Evolutionary conservation across 1,140 invertebrate genomes (phyloP).

Genomic region (Drosophila oshimai): DNA sequence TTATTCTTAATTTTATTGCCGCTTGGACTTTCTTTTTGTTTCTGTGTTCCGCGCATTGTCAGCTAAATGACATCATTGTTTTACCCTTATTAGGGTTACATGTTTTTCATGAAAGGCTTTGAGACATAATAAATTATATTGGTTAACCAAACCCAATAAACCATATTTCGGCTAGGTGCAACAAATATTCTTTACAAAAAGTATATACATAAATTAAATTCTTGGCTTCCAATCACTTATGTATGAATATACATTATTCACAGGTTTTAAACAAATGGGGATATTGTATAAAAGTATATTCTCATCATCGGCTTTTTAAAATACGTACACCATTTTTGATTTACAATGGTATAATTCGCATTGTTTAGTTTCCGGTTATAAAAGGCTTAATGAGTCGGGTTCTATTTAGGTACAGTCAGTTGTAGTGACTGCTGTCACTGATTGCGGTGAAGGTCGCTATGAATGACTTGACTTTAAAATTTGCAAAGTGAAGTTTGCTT

Average conservation of each 20-base stretch:
- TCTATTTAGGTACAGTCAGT: neutral
- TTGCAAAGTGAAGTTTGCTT: neutral
- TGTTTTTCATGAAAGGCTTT: neutral
- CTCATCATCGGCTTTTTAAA: no score
- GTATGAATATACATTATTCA: no score
- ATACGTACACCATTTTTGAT: no score
- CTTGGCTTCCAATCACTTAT: no score
- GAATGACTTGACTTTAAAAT: neutral
- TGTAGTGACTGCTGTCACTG: neutral
- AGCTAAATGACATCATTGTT: constrained; percentile 32
- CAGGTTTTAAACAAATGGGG: no score
- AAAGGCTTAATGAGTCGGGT: neutral
- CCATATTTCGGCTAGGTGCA: no score
- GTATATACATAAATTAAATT: no score
- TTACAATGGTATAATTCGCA: neutral
- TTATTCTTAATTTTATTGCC: neutral
- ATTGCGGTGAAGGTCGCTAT: neutral
- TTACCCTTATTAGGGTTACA: neutral
- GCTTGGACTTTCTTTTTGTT: constrained; percentile 14
- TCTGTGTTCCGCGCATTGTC: neutral
- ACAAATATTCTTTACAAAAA: no score
- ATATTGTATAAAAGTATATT: no score
- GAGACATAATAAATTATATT: neutral
- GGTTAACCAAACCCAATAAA: no score
- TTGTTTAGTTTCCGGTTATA: neutral